Conservation (phyloP, 2,113 vertebrate species). For the Leptobrachium leishanense region DNA sequence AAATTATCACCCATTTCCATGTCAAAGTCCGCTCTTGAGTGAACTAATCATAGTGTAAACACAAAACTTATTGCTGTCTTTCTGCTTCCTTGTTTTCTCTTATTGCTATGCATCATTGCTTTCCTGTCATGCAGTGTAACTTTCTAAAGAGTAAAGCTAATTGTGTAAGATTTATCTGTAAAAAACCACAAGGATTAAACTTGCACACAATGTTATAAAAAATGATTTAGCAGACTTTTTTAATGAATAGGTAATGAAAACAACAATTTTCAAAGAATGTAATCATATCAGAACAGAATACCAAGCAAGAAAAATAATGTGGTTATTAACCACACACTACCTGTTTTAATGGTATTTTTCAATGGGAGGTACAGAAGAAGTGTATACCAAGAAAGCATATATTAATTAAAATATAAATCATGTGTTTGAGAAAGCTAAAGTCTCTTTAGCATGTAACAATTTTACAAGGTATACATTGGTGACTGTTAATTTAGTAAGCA, state of each 20-base stretch:
- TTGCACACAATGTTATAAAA: constrained; percentile 56
- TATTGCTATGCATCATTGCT: constrained; percentile 52
- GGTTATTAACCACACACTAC: neutral
- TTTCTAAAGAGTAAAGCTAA: constrained; percentile 62
- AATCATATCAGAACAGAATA: constrained; percentile 58
- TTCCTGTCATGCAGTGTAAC: constrained; percentile 53
- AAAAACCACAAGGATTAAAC: constrained; percentile 66
- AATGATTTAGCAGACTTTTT: constrained; percentile 62
- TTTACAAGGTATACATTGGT: too few relatives aligned
- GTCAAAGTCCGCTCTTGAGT: neutral
- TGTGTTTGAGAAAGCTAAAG: too few relatives aligned
- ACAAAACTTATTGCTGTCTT: neutral
- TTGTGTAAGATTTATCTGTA: constrained; percentile 70
- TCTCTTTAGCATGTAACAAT: too few relatives aligned
- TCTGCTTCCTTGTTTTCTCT: constrained; percentile 14
- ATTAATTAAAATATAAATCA: neutral
- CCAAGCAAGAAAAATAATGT: constrained; percentile 38
- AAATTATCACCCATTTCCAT: neutral
- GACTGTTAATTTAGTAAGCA: too few relatives aligned
- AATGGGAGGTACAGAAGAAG: neutral
- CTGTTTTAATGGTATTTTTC: neutral
- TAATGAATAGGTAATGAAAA: constrained; percentile 61
- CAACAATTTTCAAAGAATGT: constrained; percentile 55
- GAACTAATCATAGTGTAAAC: neutral
- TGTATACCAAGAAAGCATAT: neutral